Percentiles rank a stretch among this genome's conserved stretches.
phyloP scores from a whole-genome alignment of 2,113 vertebrate genomes.

The Cynocephalus volans region DNA sequence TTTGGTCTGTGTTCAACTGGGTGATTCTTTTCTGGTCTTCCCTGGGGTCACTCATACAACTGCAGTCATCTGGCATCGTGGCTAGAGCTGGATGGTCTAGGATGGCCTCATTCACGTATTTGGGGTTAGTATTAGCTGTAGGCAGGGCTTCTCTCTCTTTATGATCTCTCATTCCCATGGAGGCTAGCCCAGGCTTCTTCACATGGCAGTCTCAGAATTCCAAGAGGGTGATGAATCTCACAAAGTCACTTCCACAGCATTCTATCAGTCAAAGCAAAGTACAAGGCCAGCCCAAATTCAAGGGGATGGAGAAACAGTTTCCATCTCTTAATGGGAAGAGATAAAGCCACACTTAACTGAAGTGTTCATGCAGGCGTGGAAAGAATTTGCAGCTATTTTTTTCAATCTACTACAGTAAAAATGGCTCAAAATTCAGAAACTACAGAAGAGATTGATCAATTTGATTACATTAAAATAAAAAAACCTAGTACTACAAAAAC shows the following conservation, averaged over 20 bases:
- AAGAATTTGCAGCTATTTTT: neutral
- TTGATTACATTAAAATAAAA: slow-evolving; percentile 2
- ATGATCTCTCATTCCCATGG: neutral
- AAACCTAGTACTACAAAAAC: neutral
- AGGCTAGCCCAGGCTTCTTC: neutral
- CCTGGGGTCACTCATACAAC: neutral
- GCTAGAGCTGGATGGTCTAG: neutral
- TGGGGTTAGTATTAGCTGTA: neutral
- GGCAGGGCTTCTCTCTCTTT: neutral
- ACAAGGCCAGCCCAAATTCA: neutral
- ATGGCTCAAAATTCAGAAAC: slow-evolving; percentile 39
- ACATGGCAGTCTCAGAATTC: neutral
- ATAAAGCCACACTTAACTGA: neutral
- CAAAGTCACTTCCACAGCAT: neutral
- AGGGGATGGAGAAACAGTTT: neutral
- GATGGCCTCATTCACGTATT: neutral
- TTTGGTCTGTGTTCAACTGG: neutral
- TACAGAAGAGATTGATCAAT: neutral
- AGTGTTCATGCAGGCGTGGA: neutral
- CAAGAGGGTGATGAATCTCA: neutral
- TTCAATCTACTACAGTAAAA: neutral
- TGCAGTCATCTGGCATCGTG: neutral
- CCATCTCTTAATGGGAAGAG: neutral
- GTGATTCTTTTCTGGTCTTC: neutral
- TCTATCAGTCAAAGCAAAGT: neutral